phyloP scores from a whole-genome alignment of 2,888 invertebrate species.

The Andrena dorsata region DNA sequence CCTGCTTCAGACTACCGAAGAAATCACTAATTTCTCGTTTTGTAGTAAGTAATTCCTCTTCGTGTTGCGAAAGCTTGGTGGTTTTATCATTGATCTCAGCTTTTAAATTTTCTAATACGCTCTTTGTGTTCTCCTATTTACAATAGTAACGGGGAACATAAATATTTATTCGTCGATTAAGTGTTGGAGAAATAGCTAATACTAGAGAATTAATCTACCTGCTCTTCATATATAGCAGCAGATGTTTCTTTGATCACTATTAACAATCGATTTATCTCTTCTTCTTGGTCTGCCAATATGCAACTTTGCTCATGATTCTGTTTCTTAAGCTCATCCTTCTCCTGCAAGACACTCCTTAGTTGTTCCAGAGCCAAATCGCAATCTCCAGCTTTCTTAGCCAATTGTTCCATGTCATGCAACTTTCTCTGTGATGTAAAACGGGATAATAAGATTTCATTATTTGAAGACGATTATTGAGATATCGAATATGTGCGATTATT shows the following conservation, averaged over 20 bases:
- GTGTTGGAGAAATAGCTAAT: neutral
- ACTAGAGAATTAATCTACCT: conserved; percentile 60
- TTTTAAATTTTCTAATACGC: conserved; percentile 60
- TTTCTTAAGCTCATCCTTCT: conserved; percentile 70
- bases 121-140: conserved; percentile 68
- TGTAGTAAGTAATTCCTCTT: conserved; percentile 65
- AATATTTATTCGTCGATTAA: neutral
- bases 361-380: conserved; percentile 54
- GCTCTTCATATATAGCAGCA: conserved; percentile 61
- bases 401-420: conserved; percentile 63
- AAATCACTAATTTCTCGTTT: conserved; percentile 67
- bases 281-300: conserved; percentile 73
- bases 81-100: conserved; percentile 69
- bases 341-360: conserved; percentile 64
- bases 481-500: conserved; percentile 29
- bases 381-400: conserved; percentile 61
- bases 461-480: neutral
- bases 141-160: conserved; percentile 2
- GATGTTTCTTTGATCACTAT: conserved; percentile 68
- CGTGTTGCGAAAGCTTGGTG: conserved; percentile 66
- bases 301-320: conserved; percentile 70
- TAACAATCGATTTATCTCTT: conserved; percentile 76
- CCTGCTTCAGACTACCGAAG: conserved; percentile 66
- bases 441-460: neutral
- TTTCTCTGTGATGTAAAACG: conserved; percentile 52